Evolutionary conservation across 2,888 invertebrate species (phyloP).

Genomic region (Phyllotreta striolata): DNA sequence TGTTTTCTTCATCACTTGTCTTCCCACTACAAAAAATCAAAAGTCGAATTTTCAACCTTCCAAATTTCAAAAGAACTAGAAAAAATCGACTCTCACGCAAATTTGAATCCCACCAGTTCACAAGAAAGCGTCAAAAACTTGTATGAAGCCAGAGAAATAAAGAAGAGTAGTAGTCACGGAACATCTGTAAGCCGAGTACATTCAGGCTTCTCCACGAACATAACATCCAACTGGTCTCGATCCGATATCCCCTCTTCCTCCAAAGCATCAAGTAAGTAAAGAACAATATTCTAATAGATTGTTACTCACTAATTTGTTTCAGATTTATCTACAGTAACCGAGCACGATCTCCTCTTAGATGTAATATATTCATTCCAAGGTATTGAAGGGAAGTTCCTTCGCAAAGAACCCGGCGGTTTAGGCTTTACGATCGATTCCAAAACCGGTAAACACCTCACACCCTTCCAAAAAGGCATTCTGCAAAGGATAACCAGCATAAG

Average conservation of each 20-base stretch:
- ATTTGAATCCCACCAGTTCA: conserved; percentile 47
- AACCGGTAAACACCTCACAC: conserved; percentile 64
- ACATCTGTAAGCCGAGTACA: conserved; percentile 33
- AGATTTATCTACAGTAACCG: conserved; percentile 39
- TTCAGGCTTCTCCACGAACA: conserved; percentile 49
- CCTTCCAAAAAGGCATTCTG: conserved; percentile 68
- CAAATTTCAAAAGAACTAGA: conserved; percentile 48
- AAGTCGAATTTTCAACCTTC: conserved; percentile 40
- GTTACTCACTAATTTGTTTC: conserved; percentile 14
- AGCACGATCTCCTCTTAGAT: conserved; percentile 62
- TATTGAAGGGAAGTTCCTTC: conserved; percentile 79
- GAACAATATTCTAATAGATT: background rate
- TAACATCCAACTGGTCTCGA: conserved; percentile 50
- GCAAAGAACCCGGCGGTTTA: conserved; percentile 69
- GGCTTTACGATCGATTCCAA: conserved; percentile 70
- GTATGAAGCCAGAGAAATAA: conserved; percentile 45
- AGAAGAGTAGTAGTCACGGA: conserved; percentile 36
- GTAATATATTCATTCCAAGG: conserved; percentile 78
- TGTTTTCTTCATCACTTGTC: conserved; percentile 53
- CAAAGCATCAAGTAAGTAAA: conserved; percentile 43
- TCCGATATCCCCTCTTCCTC: conserved; percentile 51
- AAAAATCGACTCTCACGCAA: conserved; percentile 42
- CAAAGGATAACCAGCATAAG: conserved; percentile 86
- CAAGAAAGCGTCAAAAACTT: conserved; percentile 51
- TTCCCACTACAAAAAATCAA: conserved; percentile 22